These are phyloP conservation scores for Calameuta filiformis DNA, from an alignment of 2,888 invertebrate genomes.

Conservation along the genomic window DNA sequence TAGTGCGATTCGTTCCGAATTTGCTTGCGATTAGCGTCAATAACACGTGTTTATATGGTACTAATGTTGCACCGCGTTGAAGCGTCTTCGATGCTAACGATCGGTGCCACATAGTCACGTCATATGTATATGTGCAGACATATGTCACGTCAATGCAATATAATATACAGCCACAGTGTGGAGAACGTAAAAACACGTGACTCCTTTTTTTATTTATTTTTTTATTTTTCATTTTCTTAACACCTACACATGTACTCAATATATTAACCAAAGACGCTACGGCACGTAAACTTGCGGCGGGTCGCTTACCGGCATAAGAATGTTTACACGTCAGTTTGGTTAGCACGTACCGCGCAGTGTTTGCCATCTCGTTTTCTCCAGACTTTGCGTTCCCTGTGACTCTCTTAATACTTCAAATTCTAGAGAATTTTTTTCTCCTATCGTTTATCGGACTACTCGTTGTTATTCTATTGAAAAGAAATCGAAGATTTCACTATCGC, in stretches of 20 bases:
- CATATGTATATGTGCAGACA: too few relatives aligned
- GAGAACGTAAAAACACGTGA: neutral
- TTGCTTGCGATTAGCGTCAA: constrained; percentile 33
- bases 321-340: constrained; percentile 1
- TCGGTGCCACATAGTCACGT: neutral
- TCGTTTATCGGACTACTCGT: neutral
- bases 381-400: neutral
- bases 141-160: neutral
- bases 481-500: neutral
- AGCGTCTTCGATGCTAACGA: neutral
- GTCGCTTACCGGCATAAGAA: neutral
- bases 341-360: constrained; percentile 1
- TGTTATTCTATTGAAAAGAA: neutral
- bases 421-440: neutral
- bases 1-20: constrained; percentile 41
- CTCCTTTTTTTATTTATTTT: neutral
- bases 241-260: neutral
- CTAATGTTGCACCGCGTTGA: neutral
- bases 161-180: neutral
- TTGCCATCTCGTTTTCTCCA: neutral
- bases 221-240: neutral
- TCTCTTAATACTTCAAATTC: neutral
- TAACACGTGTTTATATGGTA: constrained; percentile 22
- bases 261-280: neutral
- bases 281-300: neutral